These are phyloP conservation scores for Tragopan temminckii DNA, from an alignment of 2,797 vertebrate species.

Conservation along the genomic window DNA sequence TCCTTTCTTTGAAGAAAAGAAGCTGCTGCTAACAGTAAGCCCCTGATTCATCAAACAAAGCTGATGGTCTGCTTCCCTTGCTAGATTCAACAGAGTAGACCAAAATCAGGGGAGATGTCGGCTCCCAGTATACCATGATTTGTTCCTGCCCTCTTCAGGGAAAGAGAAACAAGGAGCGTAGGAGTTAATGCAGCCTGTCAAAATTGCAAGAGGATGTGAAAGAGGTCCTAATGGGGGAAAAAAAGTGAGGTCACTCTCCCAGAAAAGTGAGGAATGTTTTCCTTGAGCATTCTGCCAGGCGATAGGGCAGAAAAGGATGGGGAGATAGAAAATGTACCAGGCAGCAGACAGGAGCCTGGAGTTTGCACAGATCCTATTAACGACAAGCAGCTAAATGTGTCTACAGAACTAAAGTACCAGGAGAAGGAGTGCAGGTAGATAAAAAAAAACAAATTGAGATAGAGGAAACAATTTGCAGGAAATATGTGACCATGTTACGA, in stretches of 20 bases:
- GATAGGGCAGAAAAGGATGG: neutral
- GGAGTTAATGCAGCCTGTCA: accelerated
- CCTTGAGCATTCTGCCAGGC: neutral
- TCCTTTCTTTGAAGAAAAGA: neutral
- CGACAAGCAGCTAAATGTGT: neutral
- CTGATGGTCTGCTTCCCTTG: neutral
- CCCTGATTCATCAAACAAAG: neutral
- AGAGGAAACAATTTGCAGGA: neutral
- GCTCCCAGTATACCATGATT: neutral
- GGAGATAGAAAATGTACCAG: neutral
- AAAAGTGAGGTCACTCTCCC: neutral
- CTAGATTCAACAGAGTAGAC: accelerated
- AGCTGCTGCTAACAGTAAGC: neutral
- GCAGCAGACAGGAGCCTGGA: neutral
- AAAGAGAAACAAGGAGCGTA: neutral
- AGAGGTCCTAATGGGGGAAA: neutral
- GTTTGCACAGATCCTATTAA: neutral
- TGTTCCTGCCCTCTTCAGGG: neutral
- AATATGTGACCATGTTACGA: neutral
- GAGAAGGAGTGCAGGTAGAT: neutral
- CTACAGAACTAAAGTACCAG: neutral
- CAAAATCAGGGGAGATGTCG: neutral
- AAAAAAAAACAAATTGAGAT: neutral
- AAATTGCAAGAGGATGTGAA: neutral
- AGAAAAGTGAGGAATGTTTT: neutral